A percentile compares a stretch with the other conserved stretches of the same genome.
Conservation (phyloP, 2,888 invertebrate genomes). For the Brachyopa scutellaris region DNA sequence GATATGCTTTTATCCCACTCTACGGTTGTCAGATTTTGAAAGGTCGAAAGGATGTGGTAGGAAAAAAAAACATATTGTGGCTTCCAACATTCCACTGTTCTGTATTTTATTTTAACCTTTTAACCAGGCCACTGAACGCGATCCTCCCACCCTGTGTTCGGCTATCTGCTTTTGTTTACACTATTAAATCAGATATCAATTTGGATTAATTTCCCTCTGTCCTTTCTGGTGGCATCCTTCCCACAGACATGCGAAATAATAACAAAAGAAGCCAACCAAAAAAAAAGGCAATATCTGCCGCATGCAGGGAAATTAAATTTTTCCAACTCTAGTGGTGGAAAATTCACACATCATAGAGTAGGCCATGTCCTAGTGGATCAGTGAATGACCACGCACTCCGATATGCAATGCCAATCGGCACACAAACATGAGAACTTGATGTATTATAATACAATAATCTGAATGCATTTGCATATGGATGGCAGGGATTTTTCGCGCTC, state of each 20-base stretch:
- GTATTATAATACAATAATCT: conserved; percentile 42
- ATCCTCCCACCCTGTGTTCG: not conserved
- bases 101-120: conserved; percentile 10
- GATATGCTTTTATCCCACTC: too few species aligned
- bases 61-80: too few species aligned
- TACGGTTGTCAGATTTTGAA: too few species aligned
- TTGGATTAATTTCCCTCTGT: conserved; percentile 54
- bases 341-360: conserved; percentile 36
- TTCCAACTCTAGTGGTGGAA: not conserved
- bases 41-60: too few species aligned
- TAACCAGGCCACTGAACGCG: conserved; percentile 16
- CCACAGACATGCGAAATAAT: not conserved
- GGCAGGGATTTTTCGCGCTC: conserved; percentile 10
- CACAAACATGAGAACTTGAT: conserved; percentile 24
- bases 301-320: conserved; percentile 35
- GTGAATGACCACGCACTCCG: conserved; percentile 20
- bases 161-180: conserved; percentile 33
- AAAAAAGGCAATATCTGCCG: conserved; percentile 10
- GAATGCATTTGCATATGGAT: conserved; percentile 28
- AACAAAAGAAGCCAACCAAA: not conserved
- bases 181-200: conserved; percentile 61
- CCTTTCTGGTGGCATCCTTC: not conserved
- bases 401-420: conserved; percentile 26
- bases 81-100: not conserved
- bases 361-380: conserved; percentile 41